Conservation (phyloP, 2,113 vertebrate species). For the Entelurus aequoreus region DNA sequence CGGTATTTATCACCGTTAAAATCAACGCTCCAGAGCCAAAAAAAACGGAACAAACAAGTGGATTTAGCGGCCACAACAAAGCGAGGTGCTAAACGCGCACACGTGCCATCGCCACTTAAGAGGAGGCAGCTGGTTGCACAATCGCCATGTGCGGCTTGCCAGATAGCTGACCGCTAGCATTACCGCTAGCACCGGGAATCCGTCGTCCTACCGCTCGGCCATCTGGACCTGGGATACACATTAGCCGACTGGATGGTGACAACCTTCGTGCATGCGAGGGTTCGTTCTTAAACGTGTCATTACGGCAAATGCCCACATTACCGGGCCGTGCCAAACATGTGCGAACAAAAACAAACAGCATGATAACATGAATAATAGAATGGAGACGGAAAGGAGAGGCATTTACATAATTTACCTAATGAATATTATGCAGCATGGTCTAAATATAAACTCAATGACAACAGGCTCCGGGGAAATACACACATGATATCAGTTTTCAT, state of each 20-base stretch:
- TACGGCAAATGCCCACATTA: constrained; percentile 23
- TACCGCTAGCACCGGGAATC: constrained; percentile 40
- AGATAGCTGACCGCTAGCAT: constrained; percentile 38
- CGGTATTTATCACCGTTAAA: too few relatives aligned
- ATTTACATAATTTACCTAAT: constrained; percentile 6
- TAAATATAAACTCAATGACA: constrained; percentile 6
- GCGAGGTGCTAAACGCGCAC: constrained; percentile 29
- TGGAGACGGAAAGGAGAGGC: neutral
- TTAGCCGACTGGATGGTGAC: constrained; percentile 52
- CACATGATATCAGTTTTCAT: constrained; percentile 15
- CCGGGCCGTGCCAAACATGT: constrained; percentile 17
- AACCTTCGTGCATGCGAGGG: constrained; percentile 43
- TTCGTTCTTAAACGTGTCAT: constrained; percentile 22
- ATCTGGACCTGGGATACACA: constrained; percentile 72
- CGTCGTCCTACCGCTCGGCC: constrained; percentile 65
- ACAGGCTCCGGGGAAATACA: constrained; percentile 12
- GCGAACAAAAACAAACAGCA: constrained; percentile 24
- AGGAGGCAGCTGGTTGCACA: constrained; percentile 45
- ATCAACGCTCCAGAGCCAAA: too few relatives aligned
- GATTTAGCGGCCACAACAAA: constrained; percentile 6
- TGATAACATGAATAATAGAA: constrained; percentile 12
- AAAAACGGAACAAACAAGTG: constrained; percentile 15
- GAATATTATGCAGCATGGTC: constrained; percentile 7
- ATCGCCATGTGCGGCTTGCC: constrained; percentile 18
- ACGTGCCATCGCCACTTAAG: constrained; percentile 53